These are phyloP conservation scores for Sebastes schlegelii DNA, from an alignment of 2,113 vertebrate genomes.

Conservation along the genomic window DNA sequence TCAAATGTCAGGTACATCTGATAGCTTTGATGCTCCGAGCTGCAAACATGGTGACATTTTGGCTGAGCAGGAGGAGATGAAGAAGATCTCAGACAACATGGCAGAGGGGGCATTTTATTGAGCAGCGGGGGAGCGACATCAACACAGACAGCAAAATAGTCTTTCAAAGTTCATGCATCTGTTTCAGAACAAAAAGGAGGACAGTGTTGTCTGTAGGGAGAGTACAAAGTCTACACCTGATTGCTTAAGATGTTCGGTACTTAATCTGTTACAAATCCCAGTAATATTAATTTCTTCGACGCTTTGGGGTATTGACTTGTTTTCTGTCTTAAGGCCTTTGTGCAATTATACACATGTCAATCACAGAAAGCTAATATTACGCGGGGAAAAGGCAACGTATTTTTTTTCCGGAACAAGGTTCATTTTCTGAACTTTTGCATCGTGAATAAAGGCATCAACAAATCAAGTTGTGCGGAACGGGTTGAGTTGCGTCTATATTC, in stretches of 20 bases:
- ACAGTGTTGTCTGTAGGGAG: background rate
- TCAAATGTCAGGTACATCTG: slow-evolving; percentile 71
- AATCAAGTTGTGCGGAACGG: too few species aligned
- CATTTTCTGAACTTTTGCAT: too few species aligned
- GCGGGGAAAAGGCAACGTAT: too few species aligned
- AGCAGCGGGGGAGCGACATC: slow-evolving; percentile 23
- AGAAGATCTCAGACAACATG: slow-evolving; percentile 27
- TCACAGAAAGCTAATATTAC: too few species aligned
- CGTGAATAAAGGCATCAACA: too few species aligned
- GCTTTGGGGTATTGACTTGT: background rate
- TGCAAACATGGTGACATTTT: slow-evolving; percentile 59
- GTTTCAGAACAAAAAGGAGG: slow-evolving; percentile 30
- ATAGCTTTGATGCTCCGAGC: slow-evolving; percentile 56
- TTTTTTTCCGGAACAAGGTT: too few species aligned
- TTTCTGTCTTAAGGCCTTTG: background rate
- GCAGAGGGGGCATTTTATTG: slow-evolving; percentile 29
- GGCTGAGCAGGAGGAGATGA: slow-evolving; percentile 8
- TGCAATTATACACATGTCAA: too few species aligned
- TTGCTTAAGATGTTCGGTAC: background rate
- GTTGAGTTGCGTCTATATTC: too few species aligned
- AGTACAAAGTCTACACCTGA: slow-evolving; percentile 2
- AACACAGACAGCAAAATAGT: slow-evolving; percentile 18
- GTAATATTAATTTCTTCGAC: background rate
- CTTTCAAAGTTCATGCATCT: slow-evolving; percentile 33
- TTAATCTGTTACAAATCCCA: background rate